Evolutionary conservation across 2,113 vertebrate species (phyloP).

Genomic region (Callionymus lyra): DNA sequence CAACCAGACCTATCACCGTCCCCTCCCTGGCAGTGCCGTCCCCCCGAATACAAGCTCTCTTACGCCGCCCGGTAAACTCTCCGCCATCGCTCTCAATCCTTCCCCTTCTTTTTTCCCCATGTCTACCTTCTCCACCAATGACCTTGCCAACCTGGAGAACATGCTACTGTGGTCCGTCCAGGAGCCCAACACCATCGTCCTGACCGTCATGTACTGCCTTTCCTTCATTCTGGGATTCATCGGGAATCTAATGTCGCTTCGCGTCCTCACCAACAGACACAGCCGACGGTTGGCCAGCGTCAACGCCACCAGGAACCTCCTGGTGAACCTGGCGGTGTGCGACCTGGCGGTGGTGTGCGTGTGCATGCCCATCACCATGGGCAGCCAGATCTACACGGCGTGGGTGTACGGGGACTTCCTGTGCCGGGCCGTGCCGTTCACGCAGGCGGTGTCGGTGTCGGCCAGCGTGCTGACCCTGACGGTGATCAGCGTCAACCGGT

Average conservation of each 20-base stretch:
- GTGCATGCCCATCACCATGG: slow-evolving; percentile 86
- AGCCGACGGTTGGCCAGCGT: slow-evolving; percentile 64
- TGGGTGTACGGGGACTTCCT: slow-evolving; percentile 88
- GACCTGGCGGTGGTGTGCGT: slow-evolving; percentile 86
- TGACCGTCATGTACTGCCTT: slow-evolving; percentile 75
- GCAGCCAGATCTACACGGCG: slow-evolving; percentile 80
- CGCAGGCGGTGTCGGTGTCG: slow-evolving; percentile 80
- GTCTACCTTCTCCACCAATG: slow-evolving; percentile 45
- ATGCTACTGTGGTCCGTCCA: slow-evolving; percentile 74
- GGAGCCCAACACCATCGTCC: slow-evolving; percentile 78
- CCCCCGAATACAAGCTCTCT: slow-evolving; percentile 17
- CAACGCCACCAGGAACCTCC: slow-evolving; percentile 77
- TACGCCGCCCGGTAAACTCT: slow-evolving; percentile 5
- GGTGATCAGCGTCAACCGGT: slow-evolving; percentile 82
- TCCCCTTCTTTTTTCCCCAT: slow-evolving; percentile 23
- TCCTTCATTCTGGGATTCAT: slow-evolving; percentile 81
- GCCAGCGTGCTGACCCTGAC: slow-evolving; percentile 84
- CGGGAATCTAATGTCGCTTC: slow-evolving; percentile 81
- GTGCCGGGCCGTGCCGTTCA: slow-evolving; percentile 80
- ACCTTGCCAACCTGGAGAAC: slow-evolving; percentile 69
- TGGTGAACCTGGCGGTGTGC: slow-evolving; percentile 82
- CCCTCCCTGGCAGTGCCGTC: slow-evolving; percentile 14
- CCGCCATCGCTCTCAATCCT: neutral
- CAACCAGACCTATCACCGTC: slow-evolving; percentile 24
- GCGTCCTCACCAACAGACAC: slow-evolving; percentile 72